Evolutionary conservation across 2,797 vertebrate species (phyloP).

Genomic region (Eptatretus atami): DNA sequence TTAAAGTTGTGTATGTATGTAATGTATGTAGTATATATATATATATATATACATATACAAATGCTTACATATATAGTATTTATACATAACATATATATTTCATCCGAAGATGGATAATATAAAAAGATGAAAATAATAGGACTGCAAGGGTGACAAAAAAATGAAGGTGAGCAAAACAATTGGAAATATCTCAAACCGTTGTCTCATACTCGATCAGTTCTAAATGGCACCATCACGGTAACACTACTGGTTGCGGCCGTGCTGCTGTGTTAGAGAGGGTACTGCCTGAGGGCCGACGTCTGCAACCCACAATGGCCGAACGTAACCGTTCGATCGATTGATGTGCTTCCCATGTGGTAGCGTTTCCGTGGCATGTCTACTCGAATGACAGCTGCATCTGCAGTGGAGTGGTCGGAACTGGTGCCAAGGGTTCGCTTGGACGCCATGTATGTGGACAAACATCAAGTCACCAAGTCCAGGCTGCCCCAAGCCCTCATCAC

Average conservation of each 20-base stretch:
- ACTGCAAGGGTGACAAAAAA: too few species aligned
- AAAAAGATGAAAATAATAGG: too few species aligned
- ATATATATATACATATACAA: too few species aligned
- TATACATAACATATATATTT: too few species aligned
- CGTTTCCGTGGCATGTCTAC: constrained; percentile 99
- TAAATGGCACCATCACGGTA: constrained; percentile 14
- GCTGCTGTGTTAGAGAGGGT: constrained; percentile 94
- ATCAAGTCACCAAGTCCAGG: too few species aligned
- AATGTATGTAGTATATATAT: too few species aligned
- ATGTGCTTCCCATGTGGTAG: constrained; percentile 97
- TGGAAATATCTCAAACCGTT: constrained; percentile 37
- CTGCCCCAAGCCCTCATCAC: too few species aligned
- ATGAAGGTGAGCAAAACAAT: too few species aligned
- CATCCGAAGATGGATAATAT: too few species aligned
- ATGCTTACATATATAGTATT: too few species aligned
- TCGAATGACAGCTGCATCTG: constrained; percentile 91
- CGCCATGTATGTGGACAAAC: constrained; percentile 23
- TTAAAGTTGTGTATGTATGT: too few species aligned
- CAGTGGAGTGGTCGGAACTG: constrained; percentile 41
- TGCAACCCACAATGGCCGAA: constrained; percentile 97
- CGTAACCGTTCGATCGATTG: constrained; percentile 96
- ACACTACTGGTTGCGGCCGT: constrained; percentile 27
- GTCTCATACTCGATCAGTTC: constrained; percentile 98
- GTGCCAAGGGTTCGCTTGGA: constrained; percentile 70
- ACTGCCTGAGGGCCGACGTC: constrained; percentile 76